A percentile compares a stretch with the other conserved stretches of the same genome.
phyloP scores from a whole-genome alignment of 2,797 vertebrate species.

The Pampus argenteus region DNA sequence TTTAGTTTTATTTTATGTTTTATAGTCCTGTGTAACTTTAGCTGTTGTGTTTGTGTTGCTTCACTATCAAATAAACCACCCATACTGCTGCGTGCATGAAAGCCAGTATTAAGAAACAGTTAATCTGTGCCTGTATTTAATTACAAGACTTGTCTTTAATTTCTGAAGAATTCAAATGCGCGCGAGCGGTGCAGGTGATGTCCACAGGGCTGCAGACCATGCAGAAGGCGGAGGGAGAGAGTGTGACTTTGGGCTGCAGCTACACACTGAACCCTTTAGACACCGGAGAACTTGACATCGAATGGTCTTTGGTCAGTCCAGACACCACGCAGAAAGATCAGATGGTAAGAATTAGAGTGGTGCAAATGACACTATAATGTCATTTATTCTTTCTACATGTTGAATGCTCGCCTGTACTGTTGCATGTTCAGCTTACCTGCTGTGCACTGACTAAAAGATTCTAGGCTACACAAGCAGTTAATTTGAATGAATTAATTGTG shows the following conservation, averaged over 20 bases:
- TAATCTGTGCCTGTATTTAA: conserved; percentile 18
- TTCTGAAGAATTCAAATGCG: conserved; percentile 51
- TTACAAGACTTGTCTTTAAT: not conserved
- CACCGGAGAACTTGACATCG: conserved; percentile 89
- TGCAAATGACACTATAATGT: not conserved
- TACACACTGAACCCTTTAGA: conserved; percentile 84
- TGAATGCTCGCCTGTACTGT: not conserved
- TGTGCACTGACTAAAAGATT: not conserved
- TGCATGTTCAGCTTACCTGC: not conserved
- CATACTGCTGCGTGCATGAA: not conserved
- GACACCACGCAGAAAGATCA: conserved; percentile 87
- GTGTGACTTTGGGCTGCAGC: conserved; percentile 85
- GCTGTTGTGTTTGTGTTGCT: conserved; percentile 6
- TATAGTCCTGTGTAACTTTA: not conserved
- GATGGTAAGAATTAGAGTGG: conserved; percentile 81
- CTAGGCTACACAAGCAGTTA: not conserved
- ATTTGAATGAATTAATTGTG: not conserved
- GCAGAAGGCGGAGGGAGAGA: conserved; percentile 86
- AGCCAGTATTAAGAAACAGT: not conserved
- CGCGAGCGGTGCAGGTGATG: conserved; percentile 84
- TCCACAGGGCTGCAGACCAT: conserved; percentile 84
- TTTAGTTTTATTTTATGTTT: not conserved
- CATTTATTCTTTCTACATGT: not conserved
- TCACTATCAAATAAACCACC: not conserved
- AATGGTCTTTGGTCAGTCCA: conserved; percentile 90